A percentile compares a stretch with the other conserved stretches of the same genome.
These are phyloP conservation scores for Rugalucina vietnamica DNA, from an alignment of 2,888 invertebrate species.

Conservation along the genomic window DNA sequence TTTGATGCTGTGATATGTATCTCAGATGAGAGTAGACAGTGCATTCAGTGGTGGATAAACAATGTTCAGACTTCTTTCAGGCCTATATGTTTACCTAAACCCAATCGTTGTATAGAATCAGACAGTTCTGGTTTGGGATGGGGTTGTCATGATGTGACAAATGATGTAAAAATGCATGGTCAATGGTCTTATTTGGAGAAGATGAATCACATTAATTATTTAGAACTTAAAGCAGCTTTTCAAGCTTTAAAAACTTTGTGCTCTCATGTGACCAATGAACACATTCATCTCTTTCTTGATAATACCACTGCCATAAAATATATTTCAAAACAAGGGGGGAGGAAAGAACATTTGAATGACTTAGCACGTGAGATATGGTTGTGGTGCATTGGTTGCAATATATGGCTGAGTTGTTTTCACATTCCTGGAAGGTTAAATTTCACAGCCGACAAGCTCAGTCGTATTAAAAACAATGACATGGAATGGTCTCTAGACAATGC, in stretches of 20 bases:
- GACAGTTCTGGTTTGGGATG: conserved; percentile 44
- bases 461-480: conserved; percentile 26
- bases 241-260: neutral
- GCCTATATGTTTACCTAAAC: conserved; percentile 3
- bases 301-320: neutral
- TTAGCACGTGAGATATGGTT: conserved; percentile 41
- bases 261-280: neutral
- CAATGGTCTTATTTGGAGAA: conserved; percentile 31
- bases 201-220: conserved; percentile 35
- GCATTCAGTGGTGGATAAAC: conserved; percentile 47
- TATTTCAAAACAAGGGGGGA: neutral
- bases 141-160: conserved; percentile 24
- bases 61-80: conserved; percentile 21
- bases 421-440: conserved; percentile 44
- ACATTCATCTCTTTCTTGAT: neutral
- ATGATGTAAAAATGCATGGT: conserved; percentile 13
- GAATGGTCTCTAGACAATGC: conserved; percentile 32
- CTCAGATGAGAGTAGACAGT: neutral
- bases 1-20: conserved; percentile 37
- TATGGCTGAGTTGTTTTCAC: conserved; percentile 44
- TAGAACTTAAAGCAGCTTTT: conserved; percentile 41
- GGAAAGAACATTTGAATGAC: conserved; percentile 30
- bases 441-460: conserved; percentile 34
- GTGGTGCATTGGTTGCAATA: conserved; percentile 36
- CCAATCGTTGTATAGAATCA: conserved; percentile 19